A percentile compares a stretch with the other conserved stretches of the same genome.
These are phyloP conservation scores for Furcifer pardalis DNA, from an alignment of 2,797 vertebrate species.

Conservation along the genomic window DNA sequence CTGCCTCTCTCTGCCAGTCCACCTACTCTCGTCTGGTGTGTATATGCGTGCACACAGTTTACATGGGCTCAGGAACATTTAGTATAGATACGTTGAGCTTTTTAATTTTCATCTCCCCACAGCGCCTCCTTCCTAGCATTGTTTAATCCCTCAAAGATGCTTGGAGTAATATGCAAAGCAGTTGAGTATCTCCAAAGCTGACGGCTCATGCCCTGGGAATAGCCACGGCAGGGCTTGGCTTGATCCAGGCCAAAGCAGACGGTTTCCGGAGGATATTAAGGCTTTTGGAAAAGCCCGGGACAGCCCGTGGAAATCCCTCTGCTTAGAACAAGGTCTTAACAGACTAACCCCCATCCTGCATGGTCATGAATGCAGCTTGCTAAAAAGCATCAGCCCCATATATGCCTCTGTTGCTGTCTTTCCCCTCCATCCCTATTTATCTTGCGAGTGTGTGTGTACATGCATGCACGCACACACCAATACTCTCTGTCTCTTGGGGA, in stretches of 20 bases:
- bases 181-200: neutral
- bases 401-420: neutral
- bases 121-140: neutral
- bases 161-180: neutral
- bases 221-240: neutral
- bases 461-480: too few relatives aligned
- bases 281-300: neutral
- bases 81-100: constrained; percentile 23
- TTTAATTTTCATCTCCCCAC: neutral
- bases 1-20: neutral
- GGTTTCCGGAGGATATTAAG: neutral
- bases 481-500: too few relatives aligned
- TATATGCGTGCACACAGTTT: constrained; percentile 12
- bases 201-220: neutral
- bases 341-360: neutral
- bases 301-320: constrained; percentile 5
- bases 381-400: neutral
- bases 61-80: constrained; percentile 16
- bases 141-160: constrained; percentile 4
- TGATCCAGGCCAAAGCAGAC: neutral
- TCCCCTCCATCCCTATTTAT: neutral
- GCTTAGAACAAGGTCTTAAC: constrained; percentile 1
- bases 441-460: too few relatives aligned
- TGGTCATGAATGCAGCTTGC: neutral
- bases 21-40: constrained; percentile 8